Evolutionary conservation across 2,888 invertebrate species (phyloP).

Genomic region (Yponomeuta malinellus): DNA sequence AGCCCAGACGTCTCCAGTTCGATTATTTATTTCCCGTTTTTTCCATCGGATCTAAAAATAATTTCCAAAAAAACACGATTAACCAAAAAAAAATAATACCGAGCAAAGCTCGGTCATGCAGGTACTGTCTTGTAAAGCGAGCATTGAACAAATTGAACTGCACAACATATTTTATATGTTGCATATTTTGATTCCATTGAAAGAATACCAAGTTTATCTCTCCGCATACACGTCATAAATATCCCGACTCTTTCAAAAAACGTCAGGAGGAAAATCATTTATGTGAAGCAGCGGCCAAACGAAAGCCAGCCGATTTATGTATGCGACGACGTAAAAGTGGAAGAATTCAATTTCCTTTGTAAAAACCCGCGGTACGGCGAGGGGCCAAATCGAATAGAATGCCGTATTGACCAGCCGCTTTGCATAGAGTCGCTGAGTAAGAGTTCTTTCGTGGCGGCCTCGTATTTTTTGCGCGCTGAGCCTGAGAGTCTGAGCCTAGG

Average conservation of each 20-base stretch:
- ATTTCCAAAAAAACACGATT: too few relatives aligned
- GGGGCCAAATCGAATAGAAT: conserved; percentile 36
- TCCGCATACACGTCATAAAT: not conserved
- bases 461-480: not conserved
- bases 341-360: conserved; percentile 55
- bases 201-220: not conserved
- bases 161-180: too few relatives aligned
- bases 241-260: not conserved
- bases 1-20: too few relatives aligned
- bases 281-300: conserved; percentile 8
- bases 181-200: not conserved
- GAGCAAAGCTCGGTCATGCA: too few relatives aligned
- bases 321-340: conserved; percentile 25
- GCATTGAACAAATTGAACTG: too few relatives aligned
- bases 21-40: too few relatives aligned
- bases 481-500: not conserved
- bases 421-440: conserved; percentile 31
- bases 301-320: conserved; percentile 29
- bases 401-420: conserved; percentile 39
- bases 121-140: too few relatives aligned
- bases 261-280: not conserved
- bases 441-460: not conserved
- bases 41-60: too few relatives aligned
- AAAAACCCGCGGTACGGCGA: conserved; percentile 41
- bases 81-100: too few relatives aligned